A percentile compares a stretch with the other conserved stretches of the same genome.
Evolutionary conservation across 2,888 invertebrate genomes (phyloP).

Genomic region (Drosophila barbarae): DNA sequence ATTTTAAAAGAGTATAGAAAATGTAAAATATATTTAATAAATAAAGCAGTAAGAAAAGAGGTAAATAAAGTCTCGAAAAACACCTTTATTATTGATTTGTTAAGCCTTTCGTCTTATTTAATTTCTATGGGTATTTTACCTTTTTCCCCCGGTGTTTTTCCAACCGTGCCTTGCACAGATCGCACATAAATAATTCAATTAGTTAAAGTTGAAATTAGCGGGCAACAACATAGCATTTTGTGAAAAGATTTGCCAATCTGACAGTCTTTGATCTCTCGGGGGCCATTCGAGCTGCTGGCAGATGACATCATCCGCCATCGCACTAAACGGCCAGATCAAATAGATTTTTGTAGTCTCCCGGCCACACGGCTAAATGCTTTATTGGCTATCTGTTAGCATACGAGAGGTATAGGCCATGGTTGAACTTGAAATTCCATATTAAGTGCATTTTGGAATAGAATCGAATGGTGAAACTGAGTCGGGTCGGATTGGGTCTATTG

Average conservation of each 20-base stretch:
- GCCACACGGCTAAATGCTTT: slow-evolving; percentile 35
- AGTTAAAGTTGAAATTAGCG: slow-evolving; percentile 47
- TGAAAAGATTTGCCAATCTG: slow-evolving; percentile 56
- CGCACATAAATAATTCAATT: slow-evolving; percentile 49
- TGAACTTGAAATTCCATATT: slow-evolving; percentile 73
- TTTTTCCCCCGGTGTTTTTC: slow-evolving; percentile 12
- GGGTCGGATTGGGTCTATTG: slow-evolving; percentile 8
- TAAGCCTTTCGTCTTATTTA: too few species aligned
- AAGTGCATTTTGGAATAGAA: slow-evolving; percentile 69
- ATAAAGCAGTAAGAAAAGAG: not conserved
- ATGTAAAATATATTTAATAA: not conserved
- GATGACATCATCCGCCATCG: slow-evolving; percentile 62
- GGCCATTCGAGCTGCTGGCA: slow-evolving; percentile 25
- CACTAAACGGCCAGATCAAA: slow-evolving; percentile 60
- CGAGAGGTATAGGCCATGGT: slow-evolving; percentile 35
- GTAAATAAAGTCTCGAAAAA: not conserved
- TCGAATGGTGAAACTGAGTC: slow-evolving; percentile 32
- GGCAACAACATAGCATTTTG: slow-evolving; percentile 35
- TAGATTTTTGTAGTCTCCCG: slow-evolving; percentile 46
- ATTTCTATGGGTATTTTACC: too few species aligned
- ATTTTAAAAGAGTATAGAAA: not conserved
- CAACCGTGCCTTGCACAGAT: slow-evolving; percentile 26
- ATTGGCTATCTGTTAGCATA: slow-evolving; percentile 35
- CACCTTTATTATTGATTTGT: not conserved
- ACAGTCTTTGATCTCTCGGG: slow-evolving; percentile 61